phyloP scores from a whole-genome alignment of 1,140 invertebrate species.

The Bombus cullumanus region DNA sequence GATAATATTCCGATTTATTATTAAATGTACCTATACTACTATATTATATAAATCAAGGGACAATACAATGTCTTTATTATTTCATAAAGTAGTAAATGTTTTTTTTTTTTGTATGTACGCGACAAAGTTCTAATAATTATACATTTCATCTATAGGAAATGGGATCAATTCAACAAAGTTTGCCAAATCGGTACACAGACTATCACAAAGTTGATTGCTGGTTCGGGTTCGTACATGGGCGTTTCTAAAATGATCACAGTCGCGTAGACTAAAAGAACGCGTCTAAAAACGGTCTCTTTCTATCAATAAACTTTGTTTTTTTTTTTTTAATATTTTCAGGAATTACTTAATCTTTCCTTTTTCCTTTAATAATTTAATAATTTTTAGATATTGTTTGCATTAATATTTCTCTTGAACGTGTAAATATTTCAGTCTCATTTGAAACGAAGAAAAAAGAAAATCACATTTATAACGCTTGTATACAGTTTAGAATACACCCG shows the following conservation, averaged over 20 bases:
- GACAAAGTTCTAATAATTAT: conserved; percentile 64
- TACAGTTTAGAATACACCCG: conserved; percentile 74
- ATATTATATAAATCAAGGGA: conserved; percentile 78
- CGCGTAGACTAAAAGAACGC: conserved; percentile 57
- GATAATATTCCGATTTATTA: conserved; percentile 81
- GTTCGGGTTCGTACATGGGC: conserved; percentile 72
- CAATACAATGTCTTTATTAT: conserved; percentile 76
- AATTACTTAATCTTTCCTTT: background rate
- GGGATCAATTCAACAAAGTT: conserved; percentile 66
- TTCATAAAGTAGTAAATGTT: conserved; percentile 77
- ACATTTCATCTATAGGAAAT: conserved; percentile 57
- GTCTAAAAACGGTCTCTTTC: conserved; percentile 44
- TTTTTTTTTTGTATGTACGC: conserved; percentile 60
- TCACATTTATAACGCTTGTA: conserved; percentile 36
- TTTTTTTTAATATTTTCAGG: background rate
- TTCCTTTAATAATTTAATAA: conserved; percentile 21
- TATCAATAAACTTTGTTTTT: conserved; percentile 23
- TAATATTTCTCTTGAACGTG: conserved; percentile 23
- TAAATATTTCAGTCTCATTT: conserved; percentile 22
- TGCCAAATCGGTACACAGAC: conserved; percentile 72
- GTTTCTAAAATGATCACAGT: conserved; percentile 75
- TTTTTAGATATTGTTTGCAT: conserved; percentile 27
- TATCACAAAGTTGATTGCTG: conserved; percentile 82
- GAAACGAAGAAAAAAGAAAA: conserved; percentile 7
- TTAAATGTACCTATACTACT: conserved; percentile 79